Evolutionary conservation across 2,888 invertebrate genomes (phyloP), one percentile per base, ranked within the genome.

Genomic region (Scaptomyza reducta): DNA sequence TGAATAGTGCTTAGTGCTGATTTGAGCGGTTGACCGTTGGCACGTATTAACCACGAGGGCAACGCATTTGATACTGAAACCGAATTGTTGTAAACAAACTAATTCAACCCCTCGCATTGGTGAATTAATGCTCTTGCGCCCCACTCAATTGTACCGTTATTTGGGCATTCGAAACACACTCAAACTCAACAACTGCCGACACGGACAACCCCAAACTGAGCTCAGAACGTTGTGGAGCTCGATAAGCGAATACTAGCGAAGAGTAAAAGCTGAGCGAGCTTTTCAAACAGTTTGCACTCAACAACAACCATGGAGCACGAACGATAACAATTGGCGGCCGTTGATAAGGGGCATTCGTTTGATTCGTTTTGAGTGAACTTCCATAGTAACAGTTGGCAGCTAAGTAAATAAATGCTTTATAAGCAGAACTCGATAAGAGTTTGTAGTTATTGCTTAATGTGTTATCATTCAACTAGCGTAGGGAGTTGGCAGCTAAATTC

Each of bases 81-180:
- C 64, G 67, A 78, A 81, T 76, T 79, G 75, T 77, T 79, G 88
- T 89, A 89, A 89, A 89, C 88, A 89, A 89, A 89, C 82, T 74
- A 79, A 83, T 79, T 78, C 89, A 89, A 89, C 89, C 88, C 89
- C 89, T 82, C 89, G 71, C 70, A 41, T 76, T 78, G 76, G 77
- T 79, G 77, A 76, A 40, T 5, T 4, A 69, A 65, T 67, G 66
- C 62, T 74, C 70, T 77, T 62, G 65, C 46, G 61, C 71, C 31
- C 60, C 83, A 83, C 73, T 76, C 70, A 71, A 83, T 75, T 67
- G 22, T 64, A 70, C 63, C 70, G 76, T 83, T 77, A 79, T 70
- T 87, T 71, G 62, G 83, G 60, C 77, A 86, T 67, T 87, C 65
- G 68, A 80, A 68, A 18, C 74, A 80, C 71, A 80, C 76, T 81